These are phyloP conservation scores for Microplitis demolitor DNA, from an alignment of 1,140 invertebrate species.

Conservation along the genomic window DNA sequence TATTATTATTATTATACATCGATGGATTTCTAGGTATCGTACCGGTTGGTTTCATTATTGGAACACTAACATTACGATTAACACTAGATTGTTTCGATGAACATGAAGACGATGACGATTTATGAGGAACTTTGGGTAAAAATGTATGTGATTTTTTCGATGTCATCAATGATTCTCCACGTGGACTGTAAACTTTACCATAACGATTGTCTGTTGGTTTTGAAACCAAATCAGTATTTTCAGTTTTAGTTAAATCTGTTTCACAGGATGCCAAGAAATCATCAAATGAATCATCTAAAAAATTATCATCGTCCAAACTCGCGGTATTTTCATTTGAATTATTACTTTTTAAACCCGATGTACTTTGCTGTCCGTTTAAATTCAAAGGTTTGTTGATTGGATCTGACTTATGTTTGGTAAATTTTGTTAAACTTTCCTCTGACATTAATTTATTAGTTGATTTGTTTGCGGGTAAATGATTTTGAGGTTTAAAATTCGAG, in stretches of 20 bases:
- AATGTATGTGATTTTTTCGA: background rate
- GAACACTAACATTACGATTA: background rate
- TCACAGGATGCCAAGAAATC: conserved; percentile 40
- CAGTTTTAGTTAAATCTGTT: conserved; percentile 27
- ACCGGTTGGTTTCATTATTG: background rate
- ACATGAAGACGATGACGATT: background rate
- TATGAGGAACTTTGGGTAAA: background rate
- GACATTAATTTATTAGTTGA: no score
- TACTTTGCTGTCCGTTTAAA: no score
- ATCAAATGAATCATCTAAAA: conserved; percentile 48
- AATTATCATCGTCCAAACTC: background rate
- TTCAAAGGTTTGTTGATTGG: background rate
- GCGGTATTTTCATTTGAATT: no score
- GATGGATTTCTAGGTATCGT: no score
- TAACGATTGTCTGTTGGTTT: background rate
- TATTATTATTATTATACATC: no score
- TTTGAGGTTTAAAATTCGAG: no score
- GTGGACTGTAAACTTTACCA: conserved; percentile 4
- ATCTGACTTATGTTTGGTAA: conserved; percentile 10
- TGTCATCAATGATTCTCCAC: background rate
- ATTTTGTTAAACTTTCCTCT: background rate
- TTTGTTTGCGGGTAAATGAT: no score
- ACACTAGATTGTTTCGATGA: background rate
- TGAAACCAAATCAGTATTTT: background rate
- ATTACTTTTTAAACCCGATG: background rate